Evolutionary conservation across 2,113 vertebrate genomes (phyloP).

Genomic region (Gobiocypris rarus): DNA sequence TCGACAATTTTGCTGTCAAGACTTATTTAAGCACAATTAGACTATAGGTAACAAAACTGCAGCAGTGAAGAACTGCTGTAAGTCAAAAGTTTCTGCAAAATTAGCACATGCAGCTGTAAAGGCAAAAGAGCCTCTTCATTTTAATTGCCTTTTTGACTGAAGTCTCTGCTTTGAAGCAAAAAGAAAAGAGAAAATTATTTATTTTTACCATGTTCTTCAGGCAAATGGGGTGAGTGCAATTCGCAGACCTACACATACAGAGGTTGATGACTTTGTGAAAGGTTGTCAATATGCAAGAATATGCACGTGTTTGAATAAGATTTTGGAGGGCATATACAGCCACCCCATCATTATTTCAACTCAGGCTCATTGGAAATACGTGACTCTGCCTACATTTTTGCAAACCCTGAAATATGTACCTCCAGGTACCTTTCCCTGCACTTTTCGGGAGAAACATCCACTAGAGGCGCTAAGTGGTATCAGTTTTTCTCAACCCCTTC

Average conservation of each 20-base stretch:
- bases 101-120: constrained; percentile 14
- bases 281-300: constrained; percentile 7
- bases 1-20: neutral
- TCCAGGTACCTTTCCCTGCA: too few relatives aligned
- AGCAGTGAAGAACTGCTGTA: constrained; percentile 11
- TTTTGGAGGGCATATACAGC: neutral
- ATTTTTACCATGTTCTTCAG: neutral
- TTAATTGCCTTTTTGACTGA: constrained; percentile 30
- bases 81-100: constrained; percentile 28
- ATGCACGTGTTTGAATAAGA: neutral
- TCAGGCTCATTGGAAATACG: too few relatives aligned
- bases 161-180: neutral
- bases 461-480: too few relatives aligned
- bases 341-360: neutral
- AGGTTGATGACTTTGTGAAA: neutral
- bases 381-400: too few relatives aligned
- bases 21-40: constrained; percentile 17
- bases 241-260: constrained; percentile 18
- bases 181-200: neutral
- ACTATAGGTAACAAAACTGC: neutral
- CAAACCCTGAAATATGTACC: too few relatives aligned
- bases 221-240: constrained; percentile 11
- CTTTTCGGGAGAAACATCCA: too few relatives aligned
- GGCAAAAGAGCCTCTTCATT: neutral
- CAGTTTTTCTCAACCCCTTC: too few relatives aligned